These are phyloP conservation scores for Hipparchia semele DNA, from an alignment of 2,888 invertebrate genomes.

Conservation along the genomic window DNA sequence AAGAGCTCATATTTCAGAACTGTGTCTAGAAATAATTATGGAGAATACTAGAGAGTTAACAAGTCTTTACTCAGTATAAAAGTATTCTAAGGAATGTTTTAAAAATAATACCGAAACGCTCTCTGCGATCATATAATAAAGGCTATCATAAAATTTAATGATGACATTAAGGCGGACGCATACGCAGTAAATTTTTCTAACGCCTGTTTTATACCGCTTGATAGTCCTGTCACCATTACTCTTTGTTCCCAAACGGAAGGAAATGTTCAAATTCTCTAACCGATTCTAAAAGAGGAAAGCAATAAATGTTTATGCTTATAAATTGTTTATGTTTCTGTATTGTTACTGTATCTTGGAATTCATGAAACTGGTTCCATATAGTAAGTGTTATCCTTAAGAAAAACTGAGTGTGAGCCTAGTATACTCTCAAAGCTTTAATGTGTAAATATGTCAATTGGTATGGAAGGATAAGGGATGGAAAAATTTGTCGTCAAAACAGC, in stretches of 20 bases:
- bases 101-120: slow-evolving; percentile 8
- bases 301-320: background rate
- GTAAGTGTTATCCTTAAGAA: no score
- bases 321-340: background rate
- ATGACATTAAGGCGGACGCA: slow-evolving; percentile 35
- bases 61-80: no score
- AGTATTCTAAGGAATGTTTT: background rate
- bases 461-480: no score
- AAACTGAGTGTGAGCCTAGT: no score
- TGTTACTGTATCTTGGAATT: background rate
- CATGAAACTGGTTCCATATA: background rate
- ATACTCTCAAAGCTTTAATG: no score
- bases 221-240: slow-evolving; percentile 28
- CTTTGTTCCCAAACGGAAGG: slow-evolving; percentile 19
- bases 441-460: no score
- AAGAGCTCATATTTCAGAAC: no score
- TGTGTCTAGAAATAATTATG: no score
- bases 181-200: slow-evolving; percentile 38
- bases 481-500: no score
- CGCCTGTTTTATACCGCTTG: slow-evolving; percentile 33
- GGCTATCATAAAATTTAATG: slow-evolving; percentile 36
- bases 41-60: no score
- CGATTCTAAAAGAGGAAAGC: background rate
- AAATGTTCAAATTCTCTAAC: slow-evolving; percentile 13
- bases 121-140: slow-evolving; percentile 1